Percentiles rank a stretch among this genome's conserved stretches.
These are phyloP conservation scores for Cremastobaeus sp. DNA, from an alignment of 2,888 invertebrate species.

Conservation along the genomic window DNA sequence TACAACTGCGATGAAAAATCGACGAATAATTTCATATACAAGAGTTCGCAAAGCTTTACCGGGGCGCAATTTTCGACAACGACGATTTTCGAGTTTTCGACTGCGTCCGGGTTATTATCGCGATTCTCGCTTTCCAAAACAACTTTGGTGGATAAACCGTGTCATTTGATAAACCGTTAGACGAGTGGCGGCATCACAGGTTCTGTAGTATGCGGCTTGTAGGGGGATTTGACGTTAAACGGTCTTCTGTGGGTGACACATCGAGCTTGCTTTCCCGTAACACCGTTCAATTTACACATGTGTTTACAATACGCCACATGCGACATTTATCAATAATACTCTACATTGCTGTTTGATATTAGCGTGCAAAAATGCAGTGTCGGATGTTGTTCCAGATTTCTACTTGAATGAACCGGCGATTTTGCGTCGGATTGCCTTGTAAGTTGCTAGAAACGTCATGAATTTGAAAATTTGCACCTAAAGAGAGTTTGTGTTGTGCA, in stretches of 20 bases:
- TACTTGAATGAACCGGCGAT: conserved; percentile 15
- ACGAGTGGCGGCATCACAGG: conserved; percentile 62
- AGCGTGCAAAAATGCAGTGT: conserved; percentile 25
- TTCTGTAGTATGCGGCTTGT: conserved; percentile 66
- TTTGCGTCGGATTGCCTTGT: conserved; percentile 23
- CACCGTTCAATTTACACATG: conserved; percentile 48
- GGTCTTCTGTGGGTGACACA: conserved; percentile 68
- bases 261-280: conserved; percentile 51
- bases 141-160: conserved; percentile 43
- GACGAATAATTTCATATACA: too few species aligned
- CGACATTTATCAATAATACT: conserved; percentile 52
- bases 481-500: too few species aligned
- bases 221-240: conserved; percentile 70
- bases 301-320: conserved; percentile 47
- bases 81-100: too few species aligned
- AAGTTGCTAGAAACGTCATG: too few species aligned
- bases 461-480: too few species aligned
- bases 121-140: conserved; percentile 40
- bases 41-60: too few species aligned
- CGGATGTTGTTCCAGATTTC: conserved; percentile 25
- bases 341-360: conserved; percentile 36
- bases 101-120: conserved; percentile 5
- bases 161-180: conserved; percentile 59
- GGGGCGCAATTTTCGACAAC: too few species aligned
- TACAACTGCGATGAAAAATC: too few species aligned